Base-by-base conservation (phyloP, 2,888 invertebrate species). In the Cerastis leucographa region DNA sequence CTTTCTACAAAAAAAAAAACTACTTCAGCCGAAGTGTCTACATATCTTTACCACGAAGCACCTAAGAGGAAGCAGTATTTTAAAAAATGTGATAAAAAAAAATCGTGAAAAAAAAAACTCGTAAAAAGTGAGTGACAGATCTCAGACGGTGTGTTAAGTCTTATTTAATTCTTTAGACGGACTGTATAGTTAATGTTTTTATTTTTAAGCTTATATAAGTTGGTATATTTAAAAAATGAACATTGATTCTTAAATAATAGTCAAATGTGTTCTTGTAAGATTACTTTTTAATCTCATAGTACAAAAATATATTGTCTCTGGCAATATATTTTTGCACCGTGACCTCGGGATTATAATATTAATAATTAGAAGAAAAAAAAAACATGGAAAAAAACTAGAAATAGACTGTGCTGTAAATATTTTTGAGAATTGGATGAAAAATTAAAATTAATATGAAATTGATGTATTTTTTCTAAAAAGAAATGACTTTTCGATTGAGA, bases 41-140 rank as follows among this genome's bases (percentile, higher is more conserved):
- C 88, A 90, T 88, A 91, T 90, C 90, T 90, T 89, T 89, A 88
- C 89, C 89, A 89, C 81, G 86, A 88, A 88, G 90, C 92, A 93
- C 91, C 91, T 90, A 91, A 92, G 91, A 91, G 90, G 90, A 90
- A 87, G 88, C 95, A 95, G 95, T 95, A 95, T 95, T 95, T 84
- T 92, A 90, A 94, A 94, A 95, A 94, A 94, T 96, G 95, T 95
- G 95, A 96, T 95, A 95, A 94, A 94, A 95, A 93, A 93, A 93
- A 95, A 94, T 93, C 94, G 93, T 94, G 93, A 94, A 94, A 95
- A 95, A 79, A 59, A 89, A 94, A 93, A 88, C 88, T 89, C 89
- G 90, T 94, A 95, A 94, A 95, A 94, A 95, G 96, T 95, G 96
- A 96, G 94, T 95, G 96, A 95, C 94, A 93, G 96, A 96, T 96